Evolutionary conservation across 53 echinoderm and acorn worm genomes (phyloP).

Genomic region (Holothuria scabra): DNA sequence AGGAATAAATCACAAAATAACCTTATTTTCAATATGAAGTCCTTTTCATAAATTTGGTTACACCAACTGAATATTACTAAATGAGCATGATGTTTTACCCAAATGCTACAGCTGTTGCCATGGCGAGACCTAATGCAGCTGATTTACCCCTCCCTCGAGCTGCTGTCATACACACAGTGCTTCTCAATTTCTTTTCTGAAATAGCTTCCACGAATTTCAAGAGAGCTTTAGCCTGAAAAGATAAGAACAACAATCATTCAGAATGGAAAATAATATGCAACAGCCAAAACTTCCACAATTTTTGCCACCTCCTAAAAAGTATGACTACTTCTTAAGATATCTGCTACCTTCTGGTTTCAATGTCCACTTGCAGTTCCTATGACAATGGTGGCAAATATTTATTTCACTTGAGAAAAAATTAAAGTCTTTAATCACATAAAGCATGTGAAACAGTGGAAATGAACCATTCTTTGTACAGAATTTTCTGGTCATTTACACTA

Average conservation of each 20-base stretch:
- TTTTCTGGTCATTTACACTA: too few species aligned
- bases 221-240: constrained; percentile 81
- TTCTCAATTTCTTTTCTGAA: constrained; percentile 93
- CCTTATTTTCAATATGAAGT: background rate
- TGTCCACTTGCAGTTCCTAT: background rate
- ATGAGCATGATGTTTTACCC: constrained; percentile 64
- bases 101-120: constrained; percentile 95
- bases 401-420: too few species aligned
- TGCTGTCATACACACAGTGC: constrained; percentile 97
- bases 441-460: too few species aligned
- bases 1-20: background rate
- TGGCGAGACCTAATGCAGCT: constrained; percentile 92
- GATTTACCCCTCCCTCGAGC: constrained; percentile 98
- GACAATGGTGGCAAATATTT: too few species aligned
- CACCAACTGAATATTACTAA: background rate
- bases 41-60: background rate
- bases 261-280: too few species aligned
- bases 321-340: too few species aligned
- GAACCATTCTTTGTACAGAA: too few species aligned
- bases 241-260: too few species aligned
- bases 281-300: too few species aligned
- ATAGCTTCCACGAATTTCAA: constrained; percentile 98
- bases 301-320: too few species aligned
- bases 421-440: too few species aligned
- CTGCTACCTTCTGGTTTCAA: background rate